A percentile compares a stretch with the other conserved stretches of the same genome.
phyloP scores from a whole-genome alignment of 64 coral and sea anemone genomes.

The Acropora yongei region DNA sequence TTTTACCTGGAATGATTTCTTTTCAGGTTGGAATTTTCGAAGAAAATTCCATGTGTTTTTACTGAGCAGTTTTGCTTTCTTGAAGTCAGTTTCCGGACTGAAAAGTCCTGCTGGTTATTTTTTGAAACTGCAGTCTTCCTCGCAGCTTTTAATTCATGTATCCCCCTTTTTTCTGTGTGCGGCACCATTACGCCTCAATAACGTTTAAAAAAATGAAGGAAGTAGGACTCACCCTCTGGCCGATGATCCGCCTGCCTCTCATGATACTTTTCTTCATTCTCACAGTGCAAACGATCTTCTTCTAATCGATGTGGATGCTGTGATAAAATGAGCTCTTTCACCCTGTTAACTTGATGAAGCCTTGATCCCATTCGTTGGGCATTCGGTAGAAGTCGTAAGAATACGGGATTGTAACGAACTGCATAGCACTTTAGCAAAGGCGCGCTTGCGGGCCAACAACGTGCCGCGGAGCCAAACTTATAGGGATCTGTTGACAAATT shows the following conservation, averaged over 20 bases:
- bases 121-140: too few species aligned
- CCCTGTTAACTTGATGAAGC: conserved; percentile 1
- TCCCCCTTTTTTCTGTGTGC: too few species aligned
- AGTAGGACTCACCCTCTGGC: neutral
- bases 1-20: neutral
- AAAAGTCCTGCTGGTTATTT: too few species aligned
- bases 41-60: too few species aligned
- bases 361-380: neutral
- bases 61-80: neutral
- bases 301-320: neutral
- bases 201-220: neutral
- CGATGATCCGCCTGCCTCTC: neutral
- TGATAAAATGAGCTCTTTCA: conserved; percentile 7
- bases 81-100: too few species aligned
- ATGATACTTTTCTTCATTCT: neutral
- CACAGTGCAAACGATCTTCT: neutral
- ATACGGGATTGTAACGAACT: conserved; percentile 1
- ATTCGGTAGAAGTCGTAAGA: neutral
- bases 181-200: too few species aligned
- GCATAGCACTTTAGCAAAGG: neutral
- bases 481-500: neutral
- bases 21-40: neutral
- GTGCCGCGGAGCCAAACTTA: neutral
- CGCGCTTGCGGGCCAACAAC: neutral
- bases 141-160: too few species aligned